Base-by-base conservation (phyloP, 1,140 invertebrate genomes). In the Neodiprion fabricii region DNA sequence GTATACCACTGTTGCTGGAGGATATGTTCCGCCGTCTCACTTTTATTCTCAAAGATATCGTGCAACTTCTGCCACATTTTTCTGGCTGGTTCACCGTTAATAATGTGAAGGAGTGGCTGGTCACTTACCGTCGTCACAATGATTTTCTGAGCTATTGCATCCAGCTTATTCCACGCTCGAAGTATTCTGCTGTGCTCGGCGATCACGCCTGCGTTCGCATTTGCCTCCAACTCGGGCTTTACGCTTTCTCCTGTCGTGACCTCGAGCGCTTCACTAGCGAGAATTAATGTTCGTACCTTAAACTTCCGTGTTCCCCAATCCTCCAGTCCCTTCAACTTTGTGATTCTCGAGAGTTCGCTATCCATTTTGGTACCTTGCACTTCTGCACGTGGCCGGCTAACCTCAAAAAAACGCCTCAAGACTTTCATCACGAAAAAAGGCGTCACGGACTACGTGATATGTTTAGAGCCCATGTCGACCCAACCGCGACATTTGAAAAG, bases 61-160 rank as follows among this genome's bases (percentile, higher is more conserved):
- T 76, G 76, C 7, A 86, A 66, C 73, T 84, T 85, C 0, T 71
- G 17, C 83, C 84, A 85, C 81, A 84, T 85, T 74, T 80, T 78
- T 11, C 79, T 79, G 53, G 84, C 78, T 53, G 77, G 78, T 47
- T 71, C 69, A 73, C 83, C 83, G 47, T 80, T 78, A 28, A 83
- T 77, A 28, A 85, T 77, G 74, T 83, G 81, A 49, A 80, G 70
- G 73, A 84, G 80, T 4, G 77, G 78, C 12, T 78, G 68, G 66
- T 79, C 70, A 70, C 73, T 76, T 48, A 79, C 76, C 67, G 77
- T 74, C 50, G 75, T 71, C 0, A 82, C 76, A 9, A 85, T 70
- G 21, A 78, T 71, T 47, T 75, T 70, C 72, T 80, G 78, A 0
- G 78, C 80, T 72, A 67, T 78, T 21, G 71, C 75, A 67, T 81